Evolutionary conservation across 2,888 invertebrate species (phyloP), one percentile per base, ranked within the genome.

Genomic region (Hesperia comma): DNA sequence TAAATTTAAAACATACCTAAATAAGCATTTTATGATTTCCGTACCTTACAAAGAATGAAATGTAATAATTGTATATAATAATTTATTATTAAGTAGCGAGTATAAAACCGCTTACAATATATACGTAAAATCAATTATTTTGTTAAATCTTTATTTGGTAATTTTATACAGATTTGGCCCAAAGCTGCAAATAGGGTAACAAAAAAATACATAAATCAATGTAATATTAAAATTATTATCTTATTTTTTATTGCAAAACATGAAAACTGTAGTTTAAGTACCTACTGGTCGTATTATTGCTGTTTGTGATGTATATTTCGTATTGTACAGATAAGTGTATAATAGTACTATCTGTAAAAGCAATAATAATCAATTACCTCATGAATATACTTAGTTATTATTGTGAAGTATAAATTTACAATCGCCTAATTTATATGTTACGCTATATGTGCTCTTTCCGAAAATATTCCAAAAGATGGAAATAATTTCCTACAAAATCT

Each of bases 321-420:
- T 51, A 51, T 41, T 56, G 33, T 56, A 21, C 40, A 61, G 53
- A 54, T 19, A 54, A 55, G 12, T 57, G 57, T 57, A 57, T 57
- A 57, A 19, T 5, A 10, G 37, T 37, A 37, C 8, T 32, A 46
- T 33, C 49, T 33, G 17, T 32, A 32, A 46, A 58, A 63, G 68
- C 68, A 63, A 68, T 68, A 68, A 63, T 60, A 41, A 63, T 53
- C 56, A 67, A 66, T 63, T 71, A 71, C 71, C 71, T 71, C 71
- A 68, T 63, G 66, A 68, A 68, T 60, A 14, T 68, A n/a, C n/a
- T n/a, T n/a, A 67, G 58, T 61, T 33, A 46, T 60, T 32, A 57
- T 40, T 49, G 21, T 64, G 21, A 53, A 43, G 7, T 58, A 40
- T 58, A 58, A 15, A 51, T 64, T 37, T 61, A 40, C 37, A 46